Conservation (phyloP, 2,797 vertebrate genomes). For the Pteronotus mesoamericanus region DNA sequence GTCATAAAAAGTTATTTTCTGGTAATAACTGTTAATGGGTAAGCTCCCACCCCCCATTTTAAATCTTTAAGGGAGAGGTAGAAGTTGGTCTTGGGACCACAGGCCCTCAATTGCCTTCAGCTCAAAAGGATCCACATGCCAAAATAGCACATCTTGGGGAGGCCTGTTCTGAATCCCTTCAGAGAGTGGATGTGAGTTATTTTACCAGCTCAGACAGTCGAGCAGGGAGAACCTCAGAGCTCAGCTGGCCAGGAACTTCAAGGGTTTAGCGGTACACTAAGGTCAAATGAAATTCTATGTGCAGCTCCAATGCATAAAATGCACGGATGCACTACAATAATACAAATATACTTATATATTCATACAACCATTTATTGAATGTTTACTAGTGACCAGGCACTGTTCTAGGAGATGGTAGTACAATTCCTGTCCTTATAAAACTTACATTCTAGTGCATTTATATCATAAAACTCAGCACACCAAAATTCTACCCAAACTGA, state of each 20-base stretch:
- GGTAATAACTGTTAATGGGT: background rate
- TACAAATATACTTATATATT: background rate
- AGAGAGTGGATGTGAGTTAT: background rate
- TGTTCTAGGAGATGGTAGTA: background rate
- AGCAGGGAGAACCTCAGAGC: background rate
- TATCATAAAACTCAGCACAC: background rate
- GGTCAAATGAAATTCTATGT: background rate
- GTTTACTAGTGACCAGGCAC: background rate
- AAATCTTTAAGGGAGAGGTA: background rate
- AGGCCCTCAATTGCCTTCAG: background rate
- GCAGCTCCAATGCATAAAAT: background rate
- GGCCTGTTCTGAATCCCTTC: background rate
- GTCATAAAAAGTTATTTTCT: background rate
- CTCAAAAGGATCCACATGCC: background rate
- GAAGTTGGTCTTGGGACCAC: background rate
- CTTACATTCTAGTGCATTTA: background rate
- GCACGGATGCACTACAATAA: rapidly evolving
- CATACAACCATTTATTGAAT: background rate
- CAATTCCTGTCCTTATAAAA: background rate
- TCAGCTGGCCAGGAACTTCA: background rate
- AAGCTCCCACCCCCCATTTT: background rate
- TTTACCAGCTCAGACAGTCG: background rate
- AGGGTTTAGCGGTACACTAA: background rate
- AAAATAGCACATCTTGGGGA: background rate
- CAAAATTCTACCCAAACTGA: background rate